A percentile compares a stretch with the other conserved stretches of the same genome.
These are phyloP conservation scores for Chlorodrepanis virens DNA, from an alignment of 2,113 vertebrate genomes.

Conservation along the genomic window DNA sequence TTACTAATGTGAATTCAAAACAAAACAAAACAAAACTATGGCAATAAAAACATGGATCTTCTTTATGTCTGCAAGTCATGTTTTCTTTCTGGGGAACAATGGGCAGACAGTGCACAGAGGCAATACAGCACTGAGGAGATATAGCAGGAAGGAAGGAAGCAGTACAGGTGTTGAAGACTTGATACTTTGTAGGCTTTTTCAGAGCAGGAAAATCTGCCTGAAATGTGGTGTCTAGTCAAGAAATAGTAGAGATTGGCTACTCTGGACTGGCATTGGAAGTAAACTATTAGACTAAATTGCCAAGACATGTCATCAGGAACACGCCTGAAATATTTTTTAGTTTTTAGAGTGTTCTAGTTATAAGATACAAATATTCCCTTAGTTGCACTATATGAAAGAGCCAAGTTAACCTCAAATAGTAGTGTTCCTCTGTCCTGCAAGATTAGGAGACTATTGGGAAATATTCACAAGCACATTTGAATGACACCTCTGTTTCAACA, in stretches of 20 bases:
- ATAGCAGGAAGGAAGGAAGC: neutral
- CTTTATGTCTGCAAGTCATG: neutral
- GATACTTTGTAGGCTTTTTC: neutral
- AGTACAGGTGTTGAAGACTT: neutral
- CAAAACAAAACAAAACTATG: neutral
- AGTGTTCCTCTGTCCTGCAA: neutral
- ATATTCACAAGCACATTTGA: neutral
- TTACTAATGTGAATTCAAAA: neutral
- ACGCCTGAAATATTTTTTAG: neutral
- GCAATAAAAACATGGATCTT: neutral
- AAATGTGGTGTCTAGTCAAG: neutral
- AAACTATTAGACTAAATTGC: neutral
- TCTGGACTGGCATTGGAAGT: neutral
- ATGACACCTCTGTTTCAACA: neutral
- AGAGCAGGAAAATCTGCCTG: neutral
- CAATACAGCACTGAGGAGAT: neutral
- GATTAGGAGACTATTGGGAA: neutral
- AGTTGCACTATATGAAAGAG: neutral
- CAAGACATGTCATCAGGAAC: neutral
- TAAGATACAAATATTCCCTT: neutral
- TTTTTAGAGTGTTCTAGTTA: neutral
- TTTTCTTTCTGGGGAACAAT: neutral
- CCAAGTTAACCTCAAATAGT: neutral
- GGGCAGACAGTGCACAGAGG: neutral
- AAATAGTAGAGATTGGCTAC: neutral